Percentiles rank a stretch among this genome's conserved stretches.
phyloP scores from a whole-genome alignment of 1,140 invertebrate genomes.

The Zaprionus davidi region DNA sequence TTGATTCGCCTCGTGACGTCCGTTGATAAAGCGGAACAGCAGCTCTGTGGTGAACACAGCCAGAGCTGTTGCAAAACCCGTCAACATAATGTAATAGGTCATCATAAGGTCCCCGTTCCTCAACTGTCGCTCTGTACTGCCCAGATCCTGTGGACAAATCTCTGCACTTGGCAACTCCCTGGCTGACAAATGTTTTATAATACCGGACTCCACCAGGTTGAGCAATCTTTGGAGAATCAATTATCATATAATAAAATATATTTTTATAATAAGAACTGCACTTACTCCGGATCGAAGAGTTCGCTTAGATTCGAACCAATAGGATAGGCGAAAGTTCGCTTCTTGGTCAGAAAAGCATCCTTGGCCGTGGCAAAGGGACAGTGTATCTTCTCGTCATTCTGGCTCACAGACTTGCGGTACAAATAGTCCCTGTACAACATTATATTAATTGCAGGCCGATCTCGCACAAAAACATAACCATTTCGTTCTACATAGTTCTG shows the following conservation, averaged over 20 bases:
- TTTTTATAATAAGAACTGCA: neutral
- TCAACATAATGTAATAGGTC: slow-evolving; percentile 89
- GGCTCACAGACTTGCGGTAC: slow-evolving; percentile 86
- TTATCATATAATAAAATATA: neutral
- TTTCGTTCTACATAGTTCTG: slow-evolving; percentile 84
- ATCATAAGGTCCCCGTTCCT: slow-evolving; percentile 86
- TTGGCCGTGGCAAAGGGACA: slow-evolving; percentile 90
- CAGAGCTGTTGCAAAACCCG: slow-evolving; percentile 86
- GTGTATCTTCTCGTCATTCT: slow-evolving; percentile 86
- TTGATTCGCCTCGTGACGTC: slow-evolving; percentile 64
- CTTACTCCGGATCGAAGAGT: slow-evolving; percentile 89
- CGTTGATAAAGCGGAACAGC: slow-evolving; percentile 79
- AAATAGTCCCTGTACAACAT: slow-evolving; percentile 89
- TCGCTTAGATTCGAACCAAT: slow-evolving; percentile 86
- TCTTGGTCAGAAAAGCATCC: slow-evolving; percentile 86
- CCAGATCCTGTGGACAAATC: slow-evolving; percentile 91
- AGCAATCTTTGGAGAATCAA: slow-evolving; percentile 86
- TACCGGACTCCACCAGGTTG: slow-evolving; percentile 89
- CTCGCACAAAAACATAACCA: slow-evolving; percentile 88
- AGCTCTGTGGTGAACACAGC: slow-evolving; percentile 88
- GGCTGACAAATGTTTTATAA: slow-evolving; percentile 87
- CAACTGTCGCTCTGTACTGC: slow-evolving; percentile 91
- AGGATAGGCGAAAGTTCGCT: slow-evolving; percentile 89
- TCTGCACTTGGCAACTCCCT: slow-evolving; percentile 88
- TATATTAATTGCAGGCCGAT: slow-evolving; percentile 87